Base-by-base conservation (phyloP, 1,140 invertebrate genomes). In the Cydia pomonella region DNA sequence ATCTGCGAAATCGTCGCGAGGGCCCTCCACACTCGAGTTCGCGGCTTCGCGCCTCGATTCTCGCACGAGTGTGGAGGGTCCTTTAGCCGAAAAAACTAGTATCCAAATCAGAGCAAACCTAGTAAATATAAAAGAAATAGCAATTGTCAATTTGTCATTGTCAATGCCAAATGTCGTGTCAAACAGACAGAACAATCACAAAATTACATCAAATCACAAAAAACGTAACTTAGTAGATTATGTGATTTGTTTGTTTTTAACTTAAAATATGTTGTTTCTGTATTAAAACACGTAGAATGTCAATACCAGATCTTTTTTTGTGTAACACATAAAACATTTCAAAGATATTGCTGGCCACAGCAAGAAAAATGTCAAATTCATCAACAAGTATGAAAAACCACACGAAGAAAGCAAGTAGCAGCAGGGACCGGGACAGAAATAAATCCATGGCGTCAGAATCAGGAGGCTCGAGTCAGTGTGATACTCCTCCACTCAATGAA, bases 391-490 rank as follows among this genome's bases (percentile, higher is more conserved):
- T 79, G 69, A 92, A 92, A 83, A 93, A 87, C 81, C 88, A 92
- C 73, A 80, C 85, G 12, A 93, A 91, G 80, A 92, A 91, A 76
- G 75, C 80, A 29, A 91, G 83, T 75, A 88, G 78, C 73, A 84
- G 72, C 74, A 83, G 91, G 69, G 91, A 92, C 27, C 87, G 91
- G 72, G 92, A 93, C 81, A 90, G 87, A 88, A 92, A 88, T 75
- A 93, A 92, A 76, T 86, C 88, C 5, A 83, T 88, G 23, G 85
- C 89, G 18, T 92, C 91, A 4, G 92, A 93, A 82, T 92, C 91
- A 71, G 91, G 90, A 69, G 91, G 90, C 64, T 92, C 92, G 27
- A 93, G 91, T 79, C 89, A 93, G 75, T 92, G 92, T 79, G 92
- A 92, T 80, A 93, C 90, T 18, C 90, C 91, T n/a, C 90, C 90